phyloP scores from a whole-genome alignment of 1,140 invertebrate species.

The Argopecten irradians region DNA sequence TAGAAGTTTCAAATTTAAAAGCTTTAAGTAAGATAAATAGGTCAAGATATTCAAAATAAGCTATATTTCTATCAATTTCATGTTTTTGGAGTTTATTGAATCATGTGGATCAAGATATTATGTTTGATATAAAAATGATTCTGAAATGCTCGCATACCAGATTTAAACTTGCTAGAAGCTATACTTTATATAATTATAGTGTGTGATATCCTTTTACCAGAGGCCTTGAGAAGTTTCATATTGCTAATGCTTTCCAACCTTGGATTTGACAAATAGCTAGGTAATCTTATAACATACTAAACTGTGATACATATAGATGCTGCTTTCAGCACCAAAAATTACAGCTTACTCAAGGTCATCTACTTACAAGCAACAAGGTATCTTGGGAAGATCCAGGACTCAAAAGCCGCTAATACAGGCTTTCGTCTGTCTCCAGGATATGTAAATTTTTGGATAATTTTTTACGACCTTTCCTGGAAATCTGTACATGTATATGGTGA shows the following conservation, averaged over 20 bases:
- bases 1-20: background rate
- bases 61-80: no score
- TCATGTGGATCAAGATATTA: no score
- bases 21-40: background rate
- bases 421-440: background rate
- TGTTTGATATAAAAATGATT: no score
- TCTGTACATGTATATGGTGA: background rate
- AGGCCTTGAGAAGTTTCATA: background rate
- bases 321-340: background rate
- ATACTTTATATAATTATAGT: no score
- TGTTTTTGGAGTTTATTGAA: no score
- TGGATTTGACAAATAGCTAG: background rate
- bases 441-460: background rate
- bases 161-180: background rate
- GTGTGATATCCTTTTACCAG: background rate
- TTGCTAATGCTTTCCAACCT: background rate
- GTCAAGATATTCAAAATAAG: background rate
- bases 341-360: background rate
- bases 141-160: background rate
- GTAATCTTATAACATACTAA: background rate
- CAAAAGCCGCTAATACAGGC: no score
- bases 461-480: background rate
- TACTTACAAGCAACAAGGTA: background rate
- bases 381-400: background rate
- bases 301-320: background rate